phyloP scores from a whole-genome alignment of 2,113 vertebrate genomes.

The Grammomys surdaster region DNA sequence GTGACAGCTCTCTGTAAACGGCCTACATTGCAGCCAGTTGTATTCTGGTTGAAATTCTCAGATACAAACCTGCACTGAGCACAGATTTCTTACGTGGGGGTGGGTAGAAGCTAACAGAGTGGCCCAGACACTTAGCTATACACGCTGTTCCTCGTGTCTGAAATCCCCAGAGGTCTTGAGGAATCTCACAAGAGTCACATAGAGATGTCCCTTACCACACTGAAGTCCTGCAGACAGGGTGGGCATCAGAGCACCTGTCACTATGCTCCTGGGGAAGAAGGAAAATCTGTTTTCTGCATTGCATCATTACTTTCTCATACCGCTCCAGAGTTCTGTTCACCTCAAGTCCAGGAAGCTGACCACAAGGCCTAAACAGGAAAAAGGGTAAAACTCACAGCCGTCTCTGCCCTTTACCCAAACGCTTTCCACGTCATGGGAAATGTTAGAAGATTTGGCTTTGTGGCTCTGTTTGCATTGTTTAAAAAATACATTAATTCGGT shows the following conservation, averaged over 20 bases:
- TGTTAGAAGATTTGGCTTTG: background rate
- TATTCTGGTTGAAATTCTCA: slow-evolving; percentile 20
- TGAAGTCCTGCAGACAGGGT: background rate
- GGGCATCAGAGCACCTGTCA: background rate
- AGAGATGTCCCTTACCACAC: background rate
- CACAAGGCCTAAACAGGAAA: background rate
- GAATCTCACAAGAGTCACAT: background rate
- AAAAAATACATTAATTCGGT: background rate
- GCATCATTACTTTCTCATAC: background rate
- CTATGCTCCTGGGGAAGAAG: background rate
- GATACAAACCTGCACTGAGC: background rate
- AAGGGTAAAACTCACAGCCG: background rate
- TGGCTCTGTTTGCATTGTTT: background rate
- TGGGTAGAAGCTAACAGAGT: background rate
- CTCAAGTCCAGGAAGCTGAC: background rate
- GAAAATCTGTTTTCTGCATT: background rate
- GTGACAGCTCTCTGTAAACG: background rate
- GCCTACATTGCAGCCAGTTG: background rate
- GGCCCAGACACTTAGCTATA: background rate
- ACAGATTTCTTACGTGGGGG: slow-evolving; percentile 32
- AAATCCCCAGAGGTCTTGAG: background rate
- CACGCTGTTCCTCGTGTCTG: background rate
- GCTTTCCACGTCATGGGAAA: background rate
- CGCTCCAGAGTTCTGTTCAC: background rate
- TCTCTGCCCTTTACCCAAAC: background rate